Percentiles rank a stretch among this genome's conserved stretches.
Evolutionary conservation across 2,113 vertebrate genomes (phyloP).

Genomic region (Callipepla squamata): DNA sequence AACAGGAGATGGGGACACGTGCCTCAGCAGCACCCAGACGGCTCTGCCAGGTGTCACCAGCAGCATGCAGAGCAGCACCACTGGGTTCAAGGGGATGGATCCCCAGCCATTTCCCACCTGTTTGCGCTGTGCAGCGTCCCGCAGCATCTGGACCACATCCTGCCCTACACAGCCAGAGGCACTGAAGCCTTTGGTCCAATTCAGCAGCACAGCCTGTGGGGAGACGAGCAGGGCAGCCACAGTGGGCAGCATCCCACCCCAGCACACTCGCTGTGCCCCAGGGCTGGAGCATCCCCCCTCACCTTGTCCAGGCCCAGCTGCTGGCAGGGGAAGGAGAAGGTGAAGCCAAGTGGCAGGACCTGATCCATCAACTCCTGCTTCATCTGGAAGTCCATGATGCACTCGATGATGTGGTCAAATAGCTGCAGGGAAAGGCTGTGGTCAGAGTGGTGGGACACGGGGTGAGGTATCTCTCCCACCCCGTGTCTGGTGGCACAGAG

Average conservation of each 20-base stretch:
- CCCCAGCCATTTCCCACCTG: constrained; percentile 49
- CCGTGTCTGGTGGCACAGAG: too few species aligned
- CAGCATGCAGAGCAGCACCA: neutral
- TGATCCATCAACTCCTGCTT: constrained; percentile 61
- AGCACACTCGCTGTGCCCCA: neutral
- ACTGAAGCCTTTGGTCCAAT: constrained; percentile 83
- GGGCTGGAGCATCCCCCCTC: neutral
- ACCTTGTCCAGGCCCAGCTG: constrained; percentile 83
- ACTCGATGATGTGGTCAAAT: constrained; percentile 79
- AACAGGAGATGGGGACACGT: neutral
- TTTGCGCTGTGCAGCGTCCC: constrained; percentile 74
- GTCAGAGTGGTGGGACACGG: rapidly evolving
- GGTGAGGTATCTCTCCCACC: too few species aligned
- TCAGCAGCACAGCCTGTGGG: constrained; percentile 79
- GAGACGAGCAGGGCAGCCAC: neutral
- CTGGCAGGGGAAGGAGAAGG: constrained; percentile 83
- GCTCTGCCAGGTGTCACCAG: neutral
- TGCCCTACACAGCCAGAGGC: constrained; percentile 74
- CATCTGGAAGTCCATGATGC: constrained; percentile 78
- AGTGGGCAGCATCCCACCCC: rapidly evolving
- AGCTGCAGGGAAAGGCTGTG: constrained; percentile 42
- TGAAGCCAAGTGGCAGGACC: constrained; percentile 76
- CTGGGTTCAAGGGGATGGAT: neutral
- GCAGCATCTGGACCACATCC: constrained; percentile 76
- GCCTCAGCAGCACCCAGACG: neutral